Base-by-base conservation (phyloP, 2,113 vertebrate genomes). In the Xiphorhynchus elegans region DNA sequence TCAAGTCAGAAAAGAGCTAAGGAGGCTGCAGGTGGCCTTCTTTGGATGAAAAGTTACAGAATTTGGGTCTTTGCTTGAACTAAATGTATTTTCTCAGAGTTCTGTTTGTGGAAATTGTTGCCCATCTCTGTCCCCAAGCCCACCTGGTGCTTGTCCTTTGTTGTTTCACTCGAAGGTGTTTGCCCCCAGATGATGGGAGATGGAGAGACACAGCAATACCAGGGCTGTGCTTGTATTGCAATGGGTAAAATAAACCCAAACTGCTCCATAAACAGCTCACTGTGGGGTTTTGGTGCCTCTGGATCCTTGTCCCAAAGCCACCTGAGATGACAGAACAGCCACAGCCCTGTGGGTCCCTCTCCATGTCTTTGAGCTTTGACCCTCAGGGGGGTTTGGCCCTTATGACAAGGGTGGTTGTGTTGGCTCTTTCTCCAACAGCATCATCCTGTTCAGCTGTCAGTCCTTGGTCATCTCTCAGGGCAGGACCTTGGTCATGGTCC, bases 51-150 rank as follows among this genome's bases (percentile, higher is more conserved):
- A 67, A 40, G 66, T 26, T 73, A 19, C 35, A 26, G 21, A 37
- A 33, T 13, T 66, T 60, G 33, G 13, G 23, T 73, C n/a, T 82
- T 35, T 56, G 40, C 20, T 67, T 62, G 85, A 89, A 67, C 1
- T 25, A 72, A 76, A 42, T 66, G 3, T 11, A 8, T 40, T 19
- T 52, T 44, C 47, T 50, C 0, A 19, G 52, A 53, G 40, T 42
- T 42, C 15, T 42, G 5, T 15, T 42, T 42, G 40, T 42, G 40
- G 13, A 42, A 78, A 40, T 2, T 9, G 11, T 47, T 83, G 35
- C 28, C 39, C 23, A 8, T 33, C 26, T 58, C 16, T 47, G 5
- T 47, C 53, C 1, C 0, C 28, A 7, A 78, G n/a, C 17, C 33
- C n/a, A 13, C 18, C 20, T 42, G n/a, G 20, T 44, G 13, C n/a